Evolutionary conservation across 2,113 vertebrate genomes (phyloP).

Genomic region (Pyrgilauda ruficollis): DNA sequence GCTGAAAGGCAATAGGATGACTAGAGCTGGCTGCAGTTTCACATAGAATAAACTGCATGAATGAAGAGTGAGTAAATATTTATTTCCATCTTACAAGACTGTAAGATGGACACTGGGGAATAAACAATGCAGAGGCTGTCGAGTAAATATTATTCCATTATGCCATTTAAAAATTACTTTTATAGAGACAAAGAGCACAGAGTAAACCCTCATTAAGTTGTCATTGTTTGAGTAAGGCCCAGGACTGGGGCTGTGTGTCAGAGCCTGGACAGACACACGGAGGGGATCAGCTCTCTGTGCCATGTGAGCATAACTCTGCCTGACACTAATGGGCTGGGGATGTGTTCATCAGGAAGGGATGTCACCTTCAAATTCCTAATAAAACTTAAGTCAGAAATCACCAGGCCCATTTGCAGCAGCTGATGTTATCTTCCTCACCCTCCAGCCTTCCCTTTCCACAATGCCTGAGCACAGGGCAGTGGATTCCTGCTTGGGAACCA

Average conservation of each 20-base stretch:
- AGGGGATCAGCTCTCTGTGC: background rate
- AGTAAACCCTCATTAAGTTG: background rate
- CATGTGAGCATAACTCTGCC: background rate
- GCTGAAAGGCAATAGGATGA: background rate
- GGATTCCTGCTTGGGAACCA: background rate
- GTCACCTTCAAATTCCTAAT: background rate
- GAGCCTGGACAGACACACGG: background rate
- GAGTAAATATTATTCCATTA: constrained; percentile 6
- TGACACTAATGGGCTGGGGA: background rate
- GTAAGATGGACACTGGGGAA: background rate
- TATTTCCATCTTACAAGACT: background rate
- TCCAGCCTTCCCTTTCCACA: background rate
- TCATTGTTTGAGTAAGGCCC: background rate
- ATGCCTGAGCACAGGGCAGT: background rate
- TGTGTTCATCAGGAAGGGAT: background rate
- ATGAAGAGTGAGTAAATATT: background rate
- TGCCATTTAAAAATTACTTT: background rate
- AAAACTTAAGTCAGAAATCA: background rate
- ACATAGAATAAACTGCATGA: background rate
- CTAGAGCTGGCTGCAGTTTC: background rate
- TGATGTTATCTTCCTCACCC: background rate
- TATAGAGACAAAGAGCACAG: background rate
- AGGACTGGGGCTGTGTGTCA: background rate
- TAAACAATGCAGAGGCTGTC: background rate
- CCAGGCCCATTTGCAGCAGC: background rate